Conservation (phyloP, 1,140 invertebrate species). For the Laodelphax striatellus region DNA sequence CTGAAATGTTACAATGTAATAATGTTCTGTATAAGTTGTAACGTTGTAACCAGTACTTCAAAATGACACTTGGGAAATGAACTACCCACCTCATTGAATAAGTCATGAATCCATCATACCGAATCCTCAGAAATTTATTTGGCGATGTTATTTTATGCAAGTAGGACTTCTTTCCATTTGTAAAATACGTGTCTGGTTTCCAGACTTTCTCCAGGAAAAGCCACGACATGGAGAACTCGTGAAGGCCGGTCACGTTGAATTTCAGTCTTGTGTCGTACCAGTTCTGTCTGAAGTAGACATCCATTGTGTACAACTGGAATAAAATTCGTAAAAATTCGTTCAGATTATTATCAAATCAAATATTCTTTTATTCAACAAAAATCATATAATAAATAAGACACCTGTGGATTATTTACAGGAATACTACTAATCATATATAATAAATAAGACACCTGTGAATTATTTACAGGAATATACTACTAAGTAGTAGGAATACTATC, state of each 20-base stretch:
- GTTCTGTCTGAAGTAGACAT: slow-evolving; percentile 48
- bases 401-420: too few relatives aligned
- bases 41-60: too few relatives aligned
- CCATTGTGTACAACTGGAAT: slow-evolving; percentile 44
- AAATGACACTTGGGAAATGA: too few relatives aligned
- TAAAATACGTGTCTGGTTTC: slow-evolving; percentile 53
- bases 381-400: too few relatives aligned
- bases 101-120: slow-evolving; percentile 43
- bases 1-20: too few relatives aligned
- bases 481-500: too few relatives aligned
- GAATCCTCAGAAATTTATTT: slow-evolving; percentile 48
- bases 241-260: slow-evolving; percentile 30
- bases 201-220: slow-evolving; percentile 40
- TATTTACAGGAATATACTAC: too few relatives aligned
- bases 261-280: slow-evolving; percentile 43
- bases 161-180: slow-evolving; percentile 48
- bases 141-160: slow-evolving; percentile 50
- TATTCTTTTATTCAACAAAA: background rate
- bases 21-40: too few relatives aligned
- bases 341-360: too few relatives aligned
- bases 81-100: slow-evolving; percentile 47
- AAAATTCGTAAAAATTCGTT: background rate
- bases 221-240: slow-evolving; percentile 39
- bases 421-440: too few relatives aligned
- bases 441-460: too few relatives aligned